Evolutionary conservation across 2,888 invertebrate species (phyloP).

Genomic region (Meganola albula): DNA sequence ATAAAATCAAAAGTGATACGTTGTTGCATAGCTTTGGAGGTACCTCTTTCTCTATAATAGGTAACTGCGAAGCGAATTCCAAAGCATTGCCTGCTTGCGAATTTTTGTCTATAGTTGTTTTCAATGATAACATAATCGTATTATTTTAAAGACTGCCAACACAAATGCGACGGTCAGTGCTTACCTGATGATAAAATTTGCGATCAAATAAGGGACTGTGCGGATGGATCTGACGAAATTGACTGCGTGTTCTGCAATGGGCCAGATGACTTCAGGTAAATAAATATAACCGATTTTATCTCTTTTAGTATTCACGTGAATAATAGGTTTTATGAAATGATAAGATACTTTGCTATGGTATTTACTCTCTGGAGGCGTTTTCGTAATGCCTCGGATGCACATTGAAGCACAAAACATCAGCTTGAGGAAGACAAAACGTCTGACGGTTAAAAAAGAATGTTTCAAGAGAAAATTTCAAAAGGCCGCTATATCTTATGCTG

Average conservation of each 20-base stretch:
- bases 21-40: not conserved
- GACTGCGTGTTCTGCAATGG: slow-evolving; percentile 50
- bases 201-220: slow-evolving; percentile 77
- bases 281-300: slow-evolving; percentile 4
- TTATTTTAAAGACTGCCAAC: slow-evolving; percentile 58
- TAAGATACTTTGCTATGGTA: too few species aligned
- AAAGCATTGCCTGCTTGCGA: not conserved
- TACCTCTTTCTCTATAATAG: not conserved
- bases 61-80: slow-evolving; percentile 12
- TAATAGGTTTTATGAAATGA: too few species aligned
- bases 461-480: too few species aligned
- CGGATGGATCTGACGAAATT: slow-evolving; percentile 78
- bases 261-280: slow-evolving; percentile 62
- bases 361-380: too few species aligned
- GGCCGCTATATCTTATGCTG: too few species aligned
- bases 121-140: slow-evolving; percentile 23
- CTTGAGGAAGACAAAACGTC: too few species aligned
- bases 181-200: slow-evolving; percentile 78
- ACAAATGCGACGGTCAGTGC: slow-evolving; percentile 77
- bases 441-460: too few species aligned
- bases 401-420: too few species aligned
- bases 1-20: too few species aligned
- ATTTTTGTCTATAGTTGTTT: slow-evolving; percentile 12
- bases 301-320: too few species aligned
- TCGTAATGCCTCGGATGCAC: too few species aligned